Base-by-base conservation (phyloP, 2,797 vertebrate genomes). In the Sciurus vulgaris region DNA sequence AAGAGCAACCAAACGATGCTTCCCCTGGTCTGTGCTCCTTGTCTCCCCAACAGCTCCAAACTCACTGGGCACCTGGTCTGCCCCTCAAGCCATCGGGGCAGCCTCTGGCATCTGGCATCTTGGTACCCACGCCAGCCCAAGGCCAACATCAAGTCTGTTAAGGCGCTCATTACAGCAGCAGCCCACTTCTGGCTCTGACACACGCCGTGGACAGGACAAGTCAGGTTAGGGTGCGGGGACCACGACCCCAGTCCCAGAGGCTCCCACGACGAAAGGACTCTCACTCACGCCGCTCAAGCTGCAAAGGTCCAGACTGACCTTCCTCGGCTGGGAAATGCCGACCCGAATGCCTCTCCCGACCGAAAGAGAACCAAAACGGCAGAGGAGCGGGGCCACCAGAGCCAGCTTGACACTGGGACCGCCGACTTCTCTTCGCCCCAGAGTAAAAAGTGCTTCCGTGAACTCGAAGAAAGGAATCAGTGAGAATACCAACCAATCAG, bases 371-470 rank as follows among this genome's bases (percentile, higher is more conserved):
- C 61, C 26, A 56, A 56, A 86, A 33, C 18, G 59, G 26, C n/a
- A 24, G 1, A 59, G 18, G 56, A 72, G 72, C 56, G 35, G 38
- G 72, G 77, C 76, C 59, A 63, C 56, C 69, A 73, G 61, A 15
- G 1, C 6, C 15, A 54, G 18, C 56, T 63, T 76, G 74, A 65
- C 79, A 61, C 78, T 76, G 79, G 47, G 44, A 72, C 44, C 41
- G 14, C 54, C 85, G 44, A 78, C 79, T 89, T 89, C n/a, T 85
- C 63, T 38, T 90, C 92, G 86, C 94, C 59, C 85, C 69, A 47
- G 97, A 97, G 38, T 97, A 96, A 98, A 96, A 95, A 84, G 26
- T 89, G 70, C 84, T 94, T 93, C 89, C 96, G 96, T 92, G 94
- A 91, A 56, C 26, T 51, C n/a, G 35, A 38, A 35, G 51, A 77